Evolutionary conservation across 1,140 invertebrate genomes (phyloP).

Genomic region (Phymastichus coffea): DNA sequence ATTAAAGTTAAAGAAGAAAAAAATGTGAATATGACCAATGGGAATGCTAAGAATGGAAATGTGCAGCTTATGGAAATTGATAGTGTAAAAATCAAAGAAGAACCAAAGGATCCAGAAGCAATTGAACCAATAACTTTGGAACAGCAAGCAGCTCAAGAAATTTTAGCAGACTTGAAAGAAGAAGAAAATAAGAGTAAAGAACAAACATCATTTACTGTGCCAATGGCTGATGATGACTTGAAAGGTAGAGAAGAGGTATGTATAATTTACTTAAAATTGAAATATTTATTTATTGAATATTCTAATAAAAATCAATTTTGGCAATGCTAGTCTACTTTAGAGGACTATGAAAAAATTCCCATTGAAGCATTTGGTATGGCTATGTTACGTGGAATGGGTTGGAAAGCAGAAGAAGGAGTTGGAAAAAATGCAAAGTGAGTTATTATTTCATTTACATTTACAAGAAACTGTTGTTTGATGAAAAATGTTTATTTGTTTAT

Average conservation of each 20-base stretch:
- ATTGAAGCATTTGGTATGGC: slow-evolving; percentile 87
- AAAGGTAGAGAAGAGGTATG: slow-evolving; percentile 62
- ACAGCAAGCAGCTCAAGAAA: slow-evolving; percentile 61
- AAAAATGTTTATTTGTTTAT: too few species aligned
- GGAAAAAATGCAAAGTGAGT: slow-evolving; percentile 63
- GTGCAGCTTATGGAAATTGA: slow-evolving; percentile 11
- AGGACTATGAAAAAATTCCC: slow-evolving; percentile 90
- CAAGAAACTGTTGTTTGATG: too few species aligned
- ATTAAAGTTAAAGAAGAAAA: slow-evolving; percentile 34
- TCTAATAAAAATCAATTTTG: neutral
- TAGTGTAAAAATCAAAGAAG: slow-evolving; percentile 37
- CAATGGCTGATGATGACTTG: slow-evolving; percentile 55
- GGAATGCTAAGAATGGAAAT: slow-evolving; percentile 2
- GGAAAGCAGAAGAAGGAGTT: slow-evolving; percentile 75
- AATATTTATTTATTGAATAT: too few species aligned
- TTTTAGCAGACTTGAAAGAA: slow-evolving; percentile 57
- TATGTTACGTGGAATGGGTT: slow-evolving; percentile 94
- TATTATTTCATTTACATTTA: too few species aligned
- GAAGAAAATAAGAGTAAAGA: slow-evolving; percentile 41
- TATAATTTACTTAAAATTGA: too few species aligned
- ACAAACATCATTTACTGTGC: slow-evolving; percentile 52
- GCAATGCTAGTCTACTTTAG: slow-evolving; percentile 64
- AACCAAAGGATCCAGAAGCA: slow-evolving; percentile 32
- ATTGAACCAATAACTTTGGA: slow-evolving; percentile 51
- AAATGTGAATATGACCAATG: slow-evolving; percentile 25